phyloP scores from a whole-genome alignment of 1,140 invertebrate species.

The Mizuhopecten yessoensis region DNA sequence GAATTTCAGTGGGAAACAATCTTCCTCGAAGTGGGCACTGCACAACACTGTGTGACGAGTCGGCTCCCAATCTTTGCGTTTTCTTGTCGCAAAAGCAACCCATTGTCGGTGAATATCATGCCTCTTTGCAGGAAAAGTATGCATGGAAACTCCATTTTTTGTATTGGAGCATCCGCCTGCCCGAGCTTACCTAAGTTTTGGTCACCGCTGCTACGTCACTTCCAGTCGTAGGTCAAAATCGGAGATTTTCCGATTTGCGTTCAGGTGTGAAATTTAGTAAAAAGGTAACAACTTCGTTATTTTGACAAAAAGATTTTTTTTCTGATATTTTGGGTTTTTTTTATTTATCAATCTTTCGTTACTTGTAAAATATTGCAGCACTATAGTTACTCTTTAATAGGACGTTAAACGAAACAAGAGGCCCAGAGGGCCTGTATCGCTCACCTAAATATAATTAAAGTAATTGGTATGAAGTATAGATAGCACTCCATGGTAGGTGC shows the following conservation, averaged over 20 bases:
- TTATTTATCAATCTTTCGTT: too few species aligned
- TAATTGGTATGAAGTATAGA: too few species aligned
- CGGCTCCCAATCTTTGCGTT: constrained; percentile 42
- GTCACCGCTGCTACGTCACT: neutral
- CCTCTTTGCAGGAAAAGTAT: constrained; percentile 7
- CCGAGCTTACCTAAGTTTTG: neutral
- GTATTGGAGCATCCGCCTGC: neutral
- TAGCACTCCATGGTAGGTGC: too few species aligned
- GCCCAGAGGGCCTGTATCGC: too few species aligned
- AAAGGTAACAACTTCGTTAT: neutral
- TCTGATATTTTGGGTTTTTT: too few species aligned
- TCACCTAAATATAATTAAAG: too few species aligned
- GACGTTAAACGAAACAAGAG: too few species aligned
- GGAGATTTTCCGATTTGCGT: neutral
- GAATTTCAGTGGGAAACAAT: constrained; percentile 36
- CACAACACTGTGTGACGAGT: constrained; percentile 30
- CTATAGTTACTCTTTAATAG: too few species aligned
- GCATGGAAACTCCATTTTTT: constrained; percentile 34
- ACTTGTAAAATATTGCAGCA: too few species aligned
- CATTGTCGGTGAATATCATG: neutral
- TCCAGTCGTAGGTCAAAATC: neutral
- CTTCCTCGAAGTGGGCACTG: constrained; percentile 28
- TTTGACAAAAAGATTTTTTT: too few species aligned
- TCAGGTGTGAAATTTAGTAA: neutral
- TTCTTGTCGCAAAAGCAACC: constrained; percentile 37